Percentiles rank a stretch among this genome's conserved stretches.
Conservation (phyloP, 2,797 vertebrate genomes). For the Semaprochilodus insignis region DNA sequence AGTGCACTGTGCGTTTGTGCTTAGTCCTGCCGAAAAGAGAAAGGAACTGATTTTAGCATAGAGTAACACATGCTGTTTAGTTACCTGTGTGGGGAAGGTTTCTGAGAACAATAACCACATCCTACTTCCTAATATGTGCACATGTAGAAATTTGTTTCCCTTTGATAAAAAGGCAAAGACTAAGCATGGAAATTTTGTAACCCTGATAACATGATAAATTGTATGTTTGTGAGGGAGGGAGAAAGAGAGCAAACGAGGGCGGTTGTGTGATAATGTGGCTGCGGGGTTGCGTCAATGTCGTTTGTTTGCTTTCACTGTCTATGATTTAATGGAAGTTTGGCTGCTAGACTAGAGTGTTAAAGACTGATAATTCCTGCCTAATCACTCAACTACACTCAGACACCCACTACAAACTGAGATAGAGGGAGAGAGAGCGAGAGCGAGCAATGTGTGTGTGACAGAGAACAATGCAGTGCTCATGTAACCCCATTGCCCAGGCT, state of each 20-base stretch:
- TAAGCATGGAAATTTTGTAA: conserved; percentile 18
- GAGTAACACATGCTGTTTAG: neutral
- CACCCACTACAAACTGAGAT: conserved; percentile 33
- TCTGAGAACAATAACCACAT: conserved; percentile 12
- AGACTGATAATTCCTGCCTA: conserved; percentile 27
- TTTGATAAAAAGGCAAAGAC: conserved; percentile 18
- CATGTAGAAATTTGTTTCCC: conserved; percentile 2
- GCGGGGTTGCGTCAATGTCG: conserved; percentile 13
- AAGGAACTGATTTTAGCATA: neutral
- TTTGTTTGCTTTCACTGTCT: conserved; percentile 33
- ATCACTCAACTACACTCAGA: neutral
- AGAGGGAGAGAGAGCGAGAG: neutral
- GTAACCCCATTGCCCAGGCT: conserved; percentile 1
- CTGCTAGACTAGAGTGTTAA: conserved; percentile 20
- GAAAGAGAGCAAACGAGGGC: neutral
- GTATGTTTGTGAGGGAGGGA: conserved; percentile 5
- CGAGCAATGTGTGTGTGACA: conserved; percentile 7
- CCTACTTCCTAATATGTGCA: conserved; percentile 18
- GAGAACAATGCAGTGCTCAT: conserved; percentile 24
- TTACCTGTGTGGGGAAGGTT: conserved; percentile 15
- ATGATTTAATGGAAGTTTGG: conserved; percentile 51
- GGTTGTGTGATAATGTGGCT: conserved; percentile 19
- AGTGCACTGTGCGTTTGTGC: conserved; percentile 2
- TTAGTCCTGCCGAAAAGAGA: conserved; percentile 40
- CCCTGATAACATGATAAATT: conserved; percentile 18